These are phyloP conservation scores for Ranitomeya variabilis DNA, from an alignment of 2,113 vertebrate genomes.

Conservation along the genomic window DNA sequence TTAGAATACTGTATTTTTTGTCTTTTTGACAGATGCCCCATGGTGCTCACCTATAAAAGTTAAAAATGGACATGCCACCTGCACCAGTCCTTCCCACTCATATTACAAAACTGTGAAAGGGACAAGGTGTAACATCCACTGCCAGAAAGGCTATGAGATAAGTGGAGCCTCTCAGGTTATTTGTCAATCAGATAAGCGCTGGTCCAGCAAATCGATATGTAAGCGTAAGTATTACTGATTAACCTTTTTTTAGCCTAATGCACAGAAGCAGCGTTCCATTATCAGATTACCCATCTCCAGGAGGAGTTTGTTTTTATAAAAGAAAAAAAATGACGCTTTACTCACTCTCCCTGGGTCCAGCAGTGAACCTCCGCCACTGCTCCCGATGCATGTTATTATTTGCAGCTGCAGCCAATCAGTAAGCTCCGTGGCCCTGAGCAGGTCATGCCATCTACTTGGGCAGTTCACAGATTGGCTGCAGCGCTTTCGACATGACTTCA, in stretches of 20 bases:
- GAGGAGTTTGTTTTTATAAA: too few relatives aligned
- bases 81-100: constrained; percentile 83
- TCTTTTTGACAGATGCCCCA: constrained; percentile 76
- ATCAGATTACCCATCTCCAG: too few relatives aligned
- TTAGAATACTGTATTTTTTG: not conserved
- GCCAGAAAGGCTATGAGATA: constrained; percentile 88
- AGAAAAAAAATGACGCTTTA: too few relatives aligned
- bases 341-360: too few relatives aligned
- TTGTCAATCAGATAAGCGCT: constrained; percentile 90
- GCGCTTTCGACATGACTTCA: too few relatives aligned
- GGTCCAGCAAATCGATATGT: constrained; percentile 92
- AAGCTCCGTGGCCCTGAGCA: too few relatives aligned
- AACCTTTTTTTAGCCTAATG: not conserved
- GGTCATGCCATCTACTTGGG: too few relatives aligned
- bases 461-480: too few relatives aligned
- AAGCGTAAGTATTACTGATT: constrained; percentile 79
- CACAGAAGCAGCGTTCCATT: not conserved
- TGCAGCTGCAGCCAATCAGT: too few relatives aligned
- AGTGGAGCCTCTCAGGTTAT: constrained; percentile 84
- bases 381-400: too few relatives aligned
- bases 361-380: too few relatives aligned
- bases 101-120: constrained; percentile 88
- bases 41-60: constrained; percentile 96
- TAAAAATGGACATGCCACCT: constrained; percentile 90
- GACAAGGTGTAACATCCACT: constrained; percentile 89